Percentiles rank a stretch among this genome's conserved stretches.
phyloP scores from a whole-genome alignment of 2,797 vertebrate genomes.

The Coilia nasus region DNA sequence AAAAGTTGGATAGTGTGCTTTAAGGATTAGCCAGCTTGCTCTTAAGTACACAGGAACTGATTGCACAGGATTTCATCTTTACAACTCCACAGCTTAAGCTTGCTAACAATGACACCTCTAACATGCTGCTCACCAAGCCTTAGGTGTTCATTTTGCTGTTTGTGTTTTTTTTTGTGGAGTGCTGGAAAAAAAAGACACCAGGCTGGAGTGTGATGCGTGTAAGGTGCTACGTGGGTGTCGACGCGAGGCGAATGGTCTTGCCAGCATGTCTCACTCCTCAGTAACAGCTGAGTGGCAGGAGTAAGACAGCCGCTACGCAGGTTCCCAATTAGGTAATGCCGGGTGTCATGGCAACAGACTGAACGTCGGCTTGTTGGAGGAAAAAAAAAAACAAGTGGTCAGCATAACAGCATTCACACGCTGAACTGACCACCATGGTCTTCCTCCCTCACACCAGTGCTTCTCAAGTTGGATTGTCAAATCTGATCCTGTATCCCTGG shows the following conservation, averaged over 20 bases:
- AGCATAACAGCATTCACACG: not conserved
- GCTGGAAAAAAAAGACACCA: no score
- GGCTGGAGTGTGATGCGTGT: no score
- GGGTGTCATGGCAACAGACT: conserved; percentile 16
- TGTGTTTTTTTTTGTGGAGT: no score
- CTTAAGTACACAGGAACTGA: no score
- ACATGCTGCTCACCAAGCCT: no score
- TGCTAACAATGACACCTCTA: no score
- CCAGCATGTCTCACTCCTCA: not conserved
- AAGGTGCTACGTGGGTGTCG: no score
- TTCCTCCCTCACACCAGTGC: not conserved
- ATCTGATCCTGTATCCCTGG: not conserved
- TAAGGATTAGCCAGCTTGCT: no score
- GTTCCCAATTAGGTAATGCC: not conserved
- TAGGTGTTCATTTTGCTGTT: no score
- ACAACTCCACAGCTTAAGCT: no score
- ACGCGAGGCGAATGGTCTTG: not conserved
- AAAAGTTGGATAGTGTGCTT: no score
- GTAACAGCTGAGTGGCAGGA: not conserved
- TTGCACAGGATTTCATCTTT: no score
- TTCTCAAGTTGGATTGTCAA: not conserved
- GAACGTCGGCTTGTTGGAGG: not conserved
- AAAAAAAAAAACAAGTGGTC: not conserved
- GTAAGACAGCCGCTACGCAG: not conserved
- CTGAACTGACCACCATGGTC: not conserved